phyloP scores from a whole-genome alignment of 2,888 invertebrate genomes.

The Linnaemya vulpina region DNA sequence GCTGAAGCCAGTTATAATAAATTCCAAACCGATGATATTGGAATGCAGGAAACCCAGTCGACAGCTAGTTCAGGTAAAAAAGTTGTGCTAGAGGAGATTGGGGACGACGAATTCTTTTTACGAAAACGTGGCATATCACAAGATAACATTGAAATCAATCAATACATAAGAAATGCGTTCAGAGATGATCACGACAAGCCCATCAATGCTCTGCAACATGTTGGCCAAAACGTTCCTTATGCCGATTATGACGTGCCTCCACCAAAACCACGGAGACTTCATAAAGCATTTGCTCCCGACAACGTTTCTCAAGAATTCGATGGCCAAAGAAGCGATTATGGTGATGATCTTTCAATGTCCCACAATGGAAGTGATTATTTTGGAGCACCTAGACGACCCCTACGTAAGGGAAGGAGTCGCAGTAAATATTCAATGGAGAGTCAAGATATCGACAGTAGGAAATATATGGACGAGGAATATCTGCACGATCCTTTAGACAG shows the following conservation, averaged over 20 bases:
- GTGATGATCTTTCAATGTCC: conserved; percentile 81
- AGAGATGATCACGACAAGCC: conserved; percentile 86
- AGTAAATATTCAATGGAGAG: conserved; percentile 82
- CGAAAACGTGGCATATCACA: conserved; percentile 90
- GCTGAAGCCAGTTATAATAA: conserved; percentile 80
- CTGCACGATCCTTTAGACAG: conserved; percentile 76
- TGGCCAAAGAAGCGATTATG: conserved; percentile 79
- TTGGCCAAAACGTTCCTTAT: conserved; percentile 83
- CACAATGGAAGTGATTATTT: conserved; percentile 81
- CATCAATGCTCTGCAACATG: conserved; percentile 86
- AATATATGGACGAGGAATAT: conserved; percentile 81
- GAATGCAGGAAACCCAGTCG: conserved; percentile 84
- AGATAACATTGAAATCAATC: conserved; percentile 91
- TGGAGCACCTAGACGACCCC: conserved; percentile 83
- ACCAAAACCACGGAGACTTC: conserved; percentile 81
- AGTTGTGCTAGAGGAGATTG: conserved; percentile 92
- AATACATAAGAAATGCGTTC: conserved; percentile 90
- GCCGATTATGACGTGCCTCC: conserved; percentile 82
- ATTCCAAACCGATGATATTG: conserved; percentile 75
- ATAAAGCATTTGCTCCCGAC: conserved; percentile 78
- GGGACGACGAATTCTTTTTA: conserved; percentile 93
- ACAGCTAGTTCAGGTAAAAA: conserved; percentile 86
- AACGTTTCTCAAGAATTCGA: conserved; percentile 80
- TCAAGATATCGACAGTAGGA: conserved; percentile 80
- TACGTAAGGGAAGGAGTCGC: conserved; percentile 83